Conservation (phyloP, 2,888 invertebrate genomes). For the Meteorus colon region DNA sequence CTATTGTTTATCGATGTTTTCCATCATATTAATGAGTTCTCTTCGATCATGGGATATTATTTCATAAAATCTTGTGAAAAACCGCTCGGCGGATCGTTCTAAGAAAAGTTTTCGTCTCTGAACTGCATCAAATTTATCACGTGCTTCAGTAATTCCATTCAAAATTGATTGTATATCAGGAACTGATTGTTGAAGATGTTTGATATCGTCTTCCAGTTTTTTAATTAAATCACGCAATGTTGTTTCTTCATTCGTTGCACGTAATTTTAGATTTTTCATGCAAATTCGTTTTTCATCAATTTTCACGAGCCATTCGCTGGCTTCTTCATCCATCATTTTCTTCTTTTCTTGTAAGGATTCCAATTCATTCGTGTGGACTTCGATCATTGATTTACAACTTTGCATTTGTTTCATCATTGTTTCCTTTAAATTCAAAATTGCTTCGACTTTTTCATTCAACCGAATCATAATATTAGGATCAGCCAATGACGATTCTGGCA, state of each 20-base stretch:
- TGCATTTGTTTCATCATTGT: conserved; percentile 46
- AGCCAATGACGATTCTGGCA: conserved; percentile 61
- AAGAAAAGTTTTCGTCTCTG: conserved; percentile 52
- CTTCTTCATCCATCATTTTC: conserved; percentile 51
- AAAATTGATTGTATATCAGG: conserved; percentile 49
- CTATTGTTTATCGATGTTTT: conserved; percentile 3
- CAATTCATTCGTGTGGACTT: conserved; percentile 46
- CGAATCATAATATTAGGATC: conserved; percentile 33
- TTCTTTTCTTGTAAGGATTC: conserved; percentile 55
- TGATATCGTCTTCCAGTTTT: conserved; percentile 53
- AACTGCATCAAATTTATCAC: conserved; percentile 61
- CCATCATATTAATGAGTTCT: conserved; percentile 41
- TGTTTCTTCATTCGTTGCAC: conserved; percentile 52
- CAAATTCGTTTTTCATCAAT: conserved; percentile 54
- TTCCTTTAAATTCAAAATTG: conserved; percentile 52
- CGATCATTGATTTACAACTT: conserved; percentile 43
- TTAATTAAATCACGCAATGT: conserved; percentile 59
- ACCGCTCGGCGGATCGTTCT: conserved; percentile 56
- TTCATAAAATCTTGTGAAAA: conserved; percentile 58
- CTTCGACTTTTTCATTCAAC: conserved; percentile 15
- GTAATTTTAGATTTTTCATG: conserved; percentile 54
- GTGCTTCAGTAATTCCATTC: conserved; percentile 55
- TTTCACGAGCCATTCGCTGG: conserved; percentile 47
- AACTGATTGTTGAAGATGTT: conserved; percentile 50
- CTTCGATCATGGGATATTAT: conserved; percentile 56